Percentiles rank a stretch among this genome's conserved stretches.
Evolutionary conservation across 1,140 invertebrate species (phyloP).

Genomic region (Zaprionus taronus): DNA sequence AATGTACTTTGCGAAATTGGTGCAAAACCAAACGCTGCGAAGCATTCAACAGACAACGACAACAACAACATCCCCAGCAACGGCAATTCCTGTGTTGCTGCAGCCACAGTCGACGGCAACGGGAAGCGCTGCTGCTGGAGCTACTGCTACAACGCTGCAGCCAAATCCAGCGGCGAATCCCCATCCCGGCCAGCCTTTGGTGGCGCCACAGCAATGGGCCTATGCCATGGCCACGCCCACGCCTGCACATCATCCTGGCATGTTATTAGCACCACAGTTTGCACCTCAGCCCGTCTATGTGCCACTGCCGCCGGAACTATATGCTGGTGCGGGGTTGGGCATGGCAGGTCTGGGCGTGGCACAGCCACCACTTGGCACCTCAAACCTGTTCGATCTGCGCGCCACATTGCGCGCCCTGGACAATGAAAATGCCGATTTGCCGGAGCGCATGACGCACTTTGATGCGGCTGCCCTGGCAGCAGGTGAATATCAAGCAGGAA

Average conservation of each 20-base stretch:
- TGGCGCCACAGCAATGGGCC: constrained; percentile 65
- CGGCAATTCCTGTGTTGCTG: constrained; percentile 54
- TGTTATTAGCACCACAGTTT: constrained; percentile 70
- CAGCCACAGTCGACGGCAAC: constrained; percentile 50
- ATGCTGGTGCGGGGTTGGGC: constrained; percentile 31
- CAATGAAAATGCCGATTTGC: constrained; percentile 78
- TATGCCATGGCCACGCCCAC: constrained; percentile 73
- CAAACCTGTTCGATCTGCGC: constrained; percentile 72
- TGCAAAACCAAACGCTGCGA: constrained; percentile 74
- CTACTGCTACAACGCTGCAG: not conserved
- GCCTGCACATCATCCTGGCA: constrained; percentile 62
- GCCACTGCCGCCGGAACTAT: constrained; percentile 54
- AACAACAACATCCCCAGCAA: constrained; percentile 10
- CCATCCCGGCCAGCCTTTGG: constrained; percentile 21
- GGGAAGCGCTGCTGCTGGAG: not conserved
- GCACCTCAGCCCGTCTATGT: constrained; percentile 35
- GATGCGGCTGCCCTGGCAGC: constrained; percentile 40
- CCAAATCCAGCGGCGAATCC: constrained; percentile 21
- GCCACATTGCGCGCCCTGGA: constrained; percentile 74
- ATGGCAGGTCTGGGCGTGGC: constrained; percentile 4
- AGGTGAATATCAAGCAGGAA: constrained; percentile 62
- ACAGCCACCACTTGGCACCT: constrained; percentile 41
- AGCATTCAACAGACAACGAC: constrained; percentile 66
- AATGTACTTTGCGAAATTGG: constrained; percentile 83
- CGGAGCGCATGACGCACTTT: constrained; percentile 67